These are phyloP conservation scores for Halocaridina rubra DNA, from an alignment of 2,888 invertebrate species.

Conservation along the genomic window DNA sequence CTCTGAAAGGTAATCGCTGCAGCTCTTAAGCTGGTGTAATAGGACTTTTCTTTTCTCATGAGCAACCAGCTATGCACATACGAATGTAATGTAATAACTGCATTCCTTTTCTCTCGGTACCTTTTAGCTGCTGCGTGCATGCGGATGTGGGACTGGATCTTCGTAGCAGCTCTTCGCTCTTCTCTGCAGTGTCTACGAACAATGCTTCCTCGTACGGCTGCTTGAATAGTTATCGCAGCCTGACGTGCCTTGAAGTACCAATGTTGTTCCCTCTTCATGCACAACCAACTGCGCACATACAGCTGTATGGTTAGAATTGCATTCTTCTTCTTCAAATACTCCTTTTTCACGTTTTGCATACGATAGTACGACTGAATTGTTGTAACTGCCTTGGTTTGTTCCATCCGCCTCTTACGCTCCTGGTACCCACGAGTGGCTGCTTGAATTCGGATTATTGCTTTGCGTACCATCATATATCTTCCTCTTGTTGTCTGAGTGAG, in stretches of 20 bases:
- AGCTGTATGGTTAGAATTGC: too few species aligned
- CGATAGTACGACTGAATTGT: background rate
- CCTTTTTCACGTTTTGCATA: background rate
- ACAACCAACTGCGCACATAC: too few species aligned
- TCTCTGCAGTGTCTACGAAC: background rate
- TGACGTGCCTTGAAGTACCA: background rate
- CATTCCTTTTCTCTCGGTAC: too few species aligned
- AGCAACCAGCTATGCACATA: too few species aligned
- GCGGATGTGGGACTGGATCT: background rate
- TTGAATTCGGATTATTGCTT: slow-evolving; percentile 16
- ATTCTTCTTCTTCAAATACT: too few species aligned
- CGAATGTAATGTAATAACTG: too few species aligned
- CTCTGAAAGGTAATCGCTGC: too few species aligned
- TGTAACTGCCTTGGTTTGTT: background rate
- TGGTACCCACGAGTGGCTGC: slow-evolving; percentile 25
- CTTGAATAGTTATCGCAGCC: background rate
- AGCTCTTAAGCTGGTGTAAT: too few species aligned
- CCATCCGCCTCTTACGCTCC: background rate
- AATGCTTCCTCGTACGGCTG: background rate
- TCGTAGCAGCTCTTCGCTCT: background rate
- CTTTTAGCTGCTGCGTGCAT: too few species aligned
- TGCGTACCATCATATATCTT: background rate
- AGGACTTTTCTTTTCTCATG: too few species aligned
- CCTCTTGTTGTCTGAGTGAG: background rate
- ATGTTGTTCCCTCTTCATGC: too few species aligned